Evolutionary conservation across 2,888 invertebrate species (phyloP).

Genomic region (Cetonia aurata): DNA sequence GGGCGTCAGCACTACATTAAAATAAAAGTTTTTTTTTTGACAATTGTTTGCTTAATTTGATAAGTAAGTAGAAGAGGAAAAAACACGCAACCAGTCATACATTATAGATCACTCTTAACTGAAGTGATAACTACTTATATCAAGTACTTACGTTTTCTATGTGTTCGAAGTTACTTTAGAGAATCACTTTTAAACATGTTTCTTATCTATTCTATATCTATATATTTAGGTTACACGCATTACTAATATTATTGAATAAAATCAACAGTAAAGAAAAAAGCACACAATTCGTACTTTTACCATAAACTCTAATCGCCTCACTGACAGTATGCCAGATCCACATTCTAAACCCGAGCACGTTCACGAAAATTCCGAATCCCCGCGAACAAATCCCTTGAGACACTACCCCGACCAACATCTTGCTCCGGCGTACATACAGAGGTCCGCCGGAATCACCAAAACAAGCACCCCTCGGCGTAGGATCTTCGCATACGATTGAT

Average conservation of each 20-base stretch:
- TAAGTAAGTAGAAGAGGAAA: too few species aligned
- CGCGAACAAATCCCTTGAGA: background rate
- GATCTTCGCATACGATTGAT: background rate
- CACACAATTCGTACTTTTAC: background rate
- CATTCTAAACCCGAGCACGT: background rate
- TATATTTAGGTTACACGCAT: background rate
- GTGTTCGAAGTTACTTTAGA: too few species aligned
- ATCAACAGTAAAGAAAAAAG: background rate
- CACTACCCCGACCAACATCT: background rate
- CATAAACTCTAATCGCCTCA: background rate
- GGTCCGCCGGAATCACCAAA: conserved; percentile 5
- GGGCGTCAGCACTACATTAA: too few species aligned
- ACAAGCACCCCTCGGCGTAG: background rate
- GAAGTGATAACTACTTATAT: too few species aligned
- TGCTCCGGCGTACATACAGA: background rate
- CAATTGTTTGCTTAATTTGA: too few species aligned
- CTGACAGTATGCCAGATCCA: background rate
- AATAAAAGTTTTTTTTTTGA: too few species aligned
- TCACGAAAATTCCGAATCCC: background rate
- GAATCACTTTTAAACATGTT: too few species aligned
- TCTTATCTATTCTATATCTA: too few species aligned
- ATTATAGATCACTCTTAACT: too few species aligned
- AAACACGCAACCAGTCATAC: too few species aligned
- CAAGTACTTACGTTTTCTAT: too few species aligned
- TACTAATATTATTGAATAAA: background rate